Evolutionary conservation across 2,113 vertebrate genomes (phyloP).

Genomic region (Sinocyclocheilus anophthalmus): DNA sequence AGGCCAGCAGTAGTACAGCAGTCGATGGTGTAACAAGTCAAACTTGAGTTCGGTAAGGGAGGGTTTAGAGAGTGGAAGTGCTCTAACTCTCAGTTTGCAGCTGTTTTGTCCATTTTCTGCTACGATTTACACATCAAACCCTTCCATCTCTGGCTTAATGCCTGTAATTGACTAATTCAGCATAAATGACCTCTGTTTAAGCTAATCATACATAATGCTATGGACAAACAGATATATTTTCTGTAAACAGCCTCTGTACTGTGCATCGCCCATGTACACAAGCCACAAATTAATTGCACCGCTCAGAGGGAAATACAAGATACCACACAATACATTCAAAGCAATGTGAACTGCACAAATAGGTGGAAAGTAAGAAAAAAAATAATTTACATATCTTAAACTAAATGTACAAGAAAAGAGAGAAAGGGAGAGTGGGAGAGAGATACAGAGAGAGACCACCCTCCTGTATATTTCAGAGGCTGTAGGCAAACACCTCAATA

Average conservation of each 20-base stretch:
- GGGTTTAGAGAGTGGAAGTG: conserved; percentile 5
- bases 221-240: conserved; percentile 34
- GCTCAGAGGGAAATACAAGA: conserved; percentile 17
- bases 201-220: conserved; percentile 21
- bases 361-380: conserved; percentile 2
- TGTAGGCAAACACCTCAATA: conserved; percentile 81
- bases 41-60: not conserved
- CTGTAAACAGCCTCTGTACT: conserved; percentile 18
- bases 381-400: conserved; percentile 44
- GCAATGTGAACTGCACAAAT: conserved; percentile 8
- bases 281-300: not conserved
- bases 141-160: conserved; percentile 34
- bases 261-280: not conserved
- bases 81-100: conserved; percentile 36
- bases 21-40: conserved; percentile 41
- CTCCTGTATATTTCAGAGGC: conserved; percentile 74
- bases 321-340: not conserved
- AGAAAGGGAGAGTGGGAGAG: conserved; percentile 57
- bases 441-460: conserved; percentile 46
- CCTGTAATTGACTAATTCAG: conserved; percentile 52
- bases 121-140: conserved; percentile 19
- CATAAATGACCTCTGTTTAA: conserved; percentile 19
- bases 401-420: conserved; percentile 30
- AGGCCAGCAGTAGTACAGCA: conserved; percentile 10
- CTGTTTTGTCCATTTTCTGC: conserved; percentile 34